These are phyloP conservation scores for Dryomyza anilis DNA, from an alignment of 2,888 invertebrate genomes.

Conservation along the genomic window DNA sequence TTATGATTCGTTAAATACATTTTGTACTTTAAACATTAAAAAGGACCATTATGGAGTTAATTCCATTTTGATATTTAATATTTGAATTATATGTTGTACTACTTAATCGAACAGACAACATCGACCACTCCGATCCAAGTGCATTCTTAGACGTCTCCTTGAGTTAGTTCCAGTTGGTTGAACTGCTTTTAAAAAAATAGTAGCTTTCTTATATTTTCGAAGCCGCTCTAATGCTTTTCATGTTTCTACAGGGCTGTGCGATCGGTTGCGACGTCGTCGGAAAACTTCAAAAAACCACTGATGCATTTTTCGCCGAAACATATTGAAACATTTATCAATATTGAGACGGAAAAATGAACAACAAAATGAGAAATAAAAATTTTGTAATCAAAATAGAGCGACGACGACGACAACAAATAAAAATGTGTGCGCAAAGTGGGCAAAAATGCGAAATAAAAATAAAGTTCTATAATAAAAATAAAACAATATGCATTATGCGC, in stretches of 20 bases:
- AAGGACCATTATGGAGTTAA: too few relatives aligned
- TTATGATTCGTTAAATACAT: too few relatives aligned
- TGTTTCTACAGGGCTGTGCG: slow-evolving; percentile 24
- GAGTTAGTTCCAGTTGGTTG: slow-evolving; percentile 40
- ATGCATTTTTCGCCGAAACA: slow-evolving; percentile 24
- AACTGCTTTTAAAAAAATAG: slow-evolving; percentile 29
- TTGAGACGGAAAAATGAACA: slow-evolving; percentile 19
- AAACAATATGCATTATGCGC: neutral
- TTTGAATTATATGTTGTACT: too few relatives aligned
- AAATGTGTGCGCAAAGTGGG: slow-evolving; percentile 8
- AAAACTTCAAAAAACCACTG: slow-evolving; percentile 17
- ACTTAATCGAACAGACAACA: neutral
- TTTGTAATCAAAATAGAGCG: slow-evolving; percentile 31
- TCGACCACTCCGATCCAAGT: neutral
- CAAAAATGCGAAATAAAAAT: too few relatives aligned
- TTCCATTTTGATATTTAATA: too few relatives aligned
- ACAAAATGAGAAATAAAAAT: neutral
- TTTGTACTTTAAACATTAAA: too few relatives aligned
- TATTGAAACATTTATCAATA: slow-evolving; percentile 35
- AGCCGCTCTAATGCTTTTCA: neutral
- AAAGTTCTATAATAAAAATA: too few relatives aligned
- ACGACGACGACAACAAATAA: slow-evolving; percentile 20
- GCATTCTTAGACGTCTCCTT: slow-evolving; percentile 26
- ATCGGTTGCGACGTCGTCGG: slow-evolving; percentile 15
- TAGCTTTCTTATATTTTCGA: neutral